Evolutionary conservation across 2,888 invertebrate species (phyloP).

Genomic region (Drosophila merina): DNA sequence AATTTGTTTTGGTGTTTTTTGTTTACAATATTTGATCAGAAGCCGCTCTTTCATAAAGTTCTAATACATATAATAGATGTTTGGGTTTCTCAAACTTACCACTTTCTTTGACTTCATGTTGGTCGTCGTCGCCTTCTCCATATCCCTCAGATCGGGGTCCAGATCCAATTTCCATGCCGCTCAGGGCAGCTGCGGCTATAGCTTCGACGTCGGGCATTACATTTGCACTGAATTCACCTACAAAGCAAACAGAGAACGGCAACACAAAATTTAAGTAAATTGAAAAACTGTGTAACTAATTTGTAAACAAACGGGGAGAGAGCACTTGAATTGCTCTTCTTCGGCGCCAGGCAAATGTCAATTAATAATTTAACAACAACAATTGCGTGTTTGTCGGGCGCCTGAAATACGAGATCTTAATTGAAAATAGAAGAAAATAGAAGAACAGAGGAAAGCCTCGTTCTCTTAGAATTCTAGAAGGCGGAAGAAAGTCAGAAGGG

Average conservation of each 20-base stretch:
- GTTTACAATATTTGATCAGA: not conserved
- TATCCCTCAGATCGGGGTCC: constrained; percentile 17
- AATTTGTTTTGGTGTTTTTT: not conserved
- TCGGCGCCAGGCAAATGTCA: constrained; percentile 64
- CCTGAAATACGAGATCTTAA: constrained; percentile 58
- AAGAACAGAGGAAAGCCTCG: constrained; percentile 21
- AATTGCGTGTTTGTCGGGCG: constrained; percentile 56
- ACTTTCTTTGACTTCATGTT: constrained; percentile 39
- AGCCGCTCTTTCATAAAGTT: not conserved
- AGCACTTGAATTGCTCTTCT: constrained; percentile 40
- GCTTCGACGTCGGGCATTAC: constrained; percentile 39
- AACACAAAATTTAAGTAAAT: constrained; percentile 37
- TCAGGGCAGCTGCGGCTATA: constrained; percentile 39
- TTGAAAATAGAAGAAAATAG: constrained; percentile 52
- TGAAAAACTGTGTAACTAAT: constrained; percentile 55
- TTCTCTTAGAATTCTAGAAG: not conserved
- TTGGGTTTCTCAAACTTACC: constrained; percentile 38
- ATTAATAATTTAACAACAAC: constrained; percentile 60
- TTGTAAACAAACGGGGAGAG: constrained; percentile 40
- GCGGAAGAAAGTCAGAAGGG: not conserved
- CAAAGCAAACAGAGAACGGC: constrained; percentile 32
- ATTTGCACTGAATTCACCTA: constrained; percentile 53
- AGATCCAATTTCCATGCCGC: constrained; percentile 38
- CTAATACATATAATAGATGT: no score
- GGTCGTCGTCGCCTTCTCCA: constrained; percentile 19